These are phyloP conservation scores for Erebia aethiops DNA, from an alignment of 2,888 invertebrate genomes.

Conservation along the genomic window DNA sequence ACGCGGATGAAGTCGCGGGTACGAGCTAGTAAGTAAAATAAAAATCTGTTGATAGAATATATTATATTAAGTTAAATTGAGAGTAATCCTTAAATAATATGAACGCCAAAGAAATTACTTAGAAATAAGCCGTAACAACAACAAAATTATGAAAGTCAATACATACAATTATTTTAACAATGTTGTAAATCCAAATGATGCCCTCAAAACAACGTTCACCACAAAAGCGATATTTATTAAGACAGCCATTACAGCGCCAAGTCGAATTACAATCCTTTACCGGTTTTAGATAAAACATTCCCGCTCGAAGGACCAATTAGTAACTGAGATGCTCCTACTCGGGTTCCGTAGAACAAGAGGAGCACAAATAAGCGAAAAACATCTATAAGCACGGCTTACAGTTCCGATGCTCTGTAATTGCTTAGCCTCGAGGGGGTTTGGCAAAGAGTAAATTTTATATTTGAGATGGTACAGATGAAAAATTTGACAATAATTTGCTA, in stretches of 20 bases:
- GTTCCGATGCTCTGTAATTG: slow-evolving; percentile 70
- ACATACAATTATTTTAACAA: slow-evolving; percentile 7
- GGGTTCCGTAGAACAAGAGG: slow-evolving; percentile 62
- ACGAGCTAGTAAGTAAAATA: no score
- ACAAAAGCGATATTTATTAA: slow-evolving; percentile 26
- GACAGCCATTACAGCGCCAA: slow-evolving; percentile 35
- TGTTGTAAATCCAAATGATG: slow-evolving; percentile 12
- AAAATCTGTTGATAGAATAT: no score
- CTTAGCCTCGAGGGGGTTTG: slow-evolving; percentile 58
- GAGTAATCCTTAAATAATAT: no score
- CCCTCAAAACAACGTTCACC: slow-evolving; percentile 12
- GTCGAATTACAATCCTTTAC: slow-evolving; percentile 52
- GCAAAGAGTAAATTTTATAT: slow-evolving; percentile 7
- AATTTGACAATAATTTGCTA: no score
- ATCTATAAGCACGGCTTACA: slow-evolving; percentile 68
- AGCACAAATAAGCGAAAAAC: slow-evolving; percentile 70
- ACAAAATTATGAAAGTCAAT: slow-evolving; percentile 1
- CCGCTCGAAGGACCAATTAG: slow-evolving; percentile 69
- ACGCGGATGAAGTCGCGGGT: no score
- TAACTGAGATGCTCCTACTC: slow-evolving; percentile 66
- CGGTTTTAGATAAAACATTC: slow-evolving; percentile 53
- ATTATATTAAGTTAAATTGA: no score
- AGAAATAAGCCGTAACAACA: background rate
- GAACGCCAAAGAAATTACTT: background rate
- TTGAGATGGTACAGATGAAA: background rate